Conservation (phyloP, 2,888 invertebrate genomes). For the Leuctra nigra region DNA sequence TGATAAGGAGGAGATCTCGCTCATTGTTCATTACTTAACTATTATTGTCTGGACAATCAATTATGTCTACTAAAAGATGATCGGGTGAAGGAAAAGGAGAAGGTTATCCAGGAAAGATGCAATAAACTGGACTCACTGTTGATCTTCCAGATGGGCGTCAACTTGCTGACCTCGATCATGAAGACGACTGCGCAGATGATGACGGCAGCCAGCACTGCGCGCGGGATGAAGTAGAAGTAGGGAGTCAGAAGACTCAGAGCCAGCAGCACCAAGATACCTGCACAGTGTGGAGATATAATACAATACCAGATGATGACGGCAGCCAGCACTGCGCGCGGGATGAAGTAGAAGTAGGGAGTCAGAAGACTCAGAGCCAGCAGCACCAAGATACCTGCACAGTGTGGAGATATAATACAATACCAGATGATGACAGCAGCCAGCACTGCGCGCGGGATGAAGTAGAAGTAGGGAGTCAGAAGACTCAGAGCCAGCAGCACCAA, state of each 20-base stretch:
- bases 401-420: conserved; percentile 2
- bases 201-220: conserved; percentile 46
- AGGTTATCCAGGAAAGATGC: too few relatives aligned
- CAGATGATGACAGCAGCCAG: conserved; percentile 61
- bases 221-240: conserved; percentile 28
- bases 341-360: conserved; percentile 29
- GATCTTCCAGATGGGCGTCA: conserved; percentile 55
- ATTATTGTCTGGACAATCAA: too few relatives aligned
- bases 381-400: conserved; percentile 39
- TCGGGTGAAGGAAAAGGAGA: too few relatives aligned
- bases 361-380: conserved; percentile 34
- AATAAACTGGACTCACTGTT: conserved; percentile 55
- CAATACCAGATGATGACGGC: conserved; percentile 74
- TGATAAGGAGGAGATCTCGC: too few relatives aligned
- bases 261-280: conserved; percentile 41
- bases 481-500: conserved; percentile 38
- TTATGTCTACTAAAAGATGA: too few relatives aligned
- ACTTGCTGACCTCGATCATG: conserved; percentile 59
- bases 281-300: conserved; percentile 21
- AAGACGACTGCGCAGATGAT: conserved; percentile 71
- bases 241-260: conserved; percentile 27
- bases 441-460: conserved; percentile 27
- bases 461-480: conserved; percentile 28
- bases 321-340: conserved; percentile 26
- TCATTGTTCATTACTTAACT: too few relatives aligned